Base-by-base conservation (phyloP, 2,113 vertebrate genomes). In the Halichoerus grypus region DNA sequence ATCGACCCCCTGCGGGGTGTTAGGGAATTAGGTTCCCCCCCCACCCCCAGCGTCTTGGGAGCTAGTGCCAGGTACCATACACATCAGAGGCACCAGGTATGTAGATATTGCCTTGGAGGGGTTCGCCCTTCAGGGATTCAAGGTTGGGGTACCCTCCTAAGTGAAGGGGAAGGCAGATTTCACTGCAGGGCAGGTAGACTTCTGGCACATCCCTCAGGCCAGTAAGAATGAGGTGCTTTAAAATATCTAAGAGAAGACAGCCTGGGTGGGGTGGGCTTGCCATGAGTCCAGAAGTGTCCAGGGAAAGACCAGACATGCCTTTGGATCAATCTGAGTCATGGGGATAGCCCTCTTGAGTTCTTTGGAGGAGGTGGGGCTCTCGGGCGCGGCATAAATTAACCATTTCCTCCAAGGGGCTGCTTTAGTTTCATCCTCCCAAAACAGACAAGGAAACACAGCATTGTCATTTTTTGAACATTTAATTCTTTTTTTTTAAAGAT, bases 1-100 rank as follows among this genome's bases (percentile, higher is more conserved):
- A 39, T 4, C 10, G 51, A n/a, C 36, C 19, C 12, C 9, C 81
- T 1, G 4, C 1, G 6, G 26, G 39, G 4, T 11, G n/a, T 4
- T 57, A 86, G 63, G 18, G 49, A 51, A 22, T 39, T 19, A 4
- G 63, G 26, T 0, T 4, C 51, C 28, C 46, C 67, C 36, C 16
- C 8, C 33, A 22, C 2, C 26, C 5, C 0, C 6, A 14, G 8
- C 2, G 0, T 7, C 14, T 65, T 24, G 19, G 24, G 69, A 85
- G 57, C 51, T 26, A 13, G 16, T 26, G 4, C 39, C 21, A 28
- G 82, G 42, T 16, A 4, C 53, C 81, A 11, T 33, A 39, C 31
- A 21, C n/a, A 2, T 63, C 65, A 16, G 5, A 69, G 31, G 8
- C 33, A 13, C 36, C 51, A 2, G 31, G 36, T 12, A 49, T 15